Base-by-base conservation (phyloP, 2,797 vertebrate genomes). In the Bufotes viridis region DNA sequence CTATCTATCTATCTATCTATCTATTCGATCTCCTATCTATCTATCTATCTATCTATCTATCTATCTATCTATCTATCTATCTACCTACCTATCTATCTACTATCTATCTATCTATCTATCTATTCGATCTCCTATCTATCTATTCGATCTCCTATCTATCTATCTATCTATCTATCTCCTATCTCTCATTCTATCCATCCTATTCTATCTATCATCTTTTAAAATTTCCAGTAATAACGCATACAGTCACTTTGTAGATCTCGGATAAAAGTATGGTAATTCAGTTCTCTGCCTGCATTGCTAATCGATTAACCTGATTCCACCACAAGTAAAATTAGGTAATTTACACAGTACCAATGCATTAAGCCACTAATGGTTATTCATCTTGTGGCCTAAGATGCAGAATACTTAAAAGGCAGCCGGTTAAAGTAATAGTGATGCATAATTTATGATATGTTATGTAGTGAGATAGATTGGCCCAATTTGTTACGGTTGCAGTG, bases 371-470 rank as follows among this genome's bases (percentile, higher is more conserved):
- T 93, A 90, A 92, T 92, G 91, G 92, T 92, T 93, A 92, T 93
- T 94, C 92, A 92, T 88, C 92, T 93, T 90, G 93, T 93, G 93
- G 93, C 93, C 90, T 92, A 93, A 93, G 93, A 93, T 92, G 92
- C 60, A 87, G 81, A 89, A 88, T 87, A 87, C 90, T 89, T 89
- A 93, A 93, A 94, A 93, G 92, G 92, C 93, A 94, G 91, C 90
- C 93, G 91, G 94, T 94, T 95, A 94, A 94, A 95, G 92, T 91
- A 93, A 91, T 91, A 92, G 90, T 88, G 67, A 93, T 95, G 93
- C 95, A 95, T 95, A 93, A 95, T 95, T 95, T 94, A 96, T 95
- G 92, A 94, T 93, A 92, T 95, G 92, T 91, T 94, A 94, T 94
- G 93, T 93, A 90, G 89, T 12, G 90, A 93, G 93, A 95, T 96